A percentile compares a stretch with the other conserved stretches of the same genome.
These are phyloP conservation scores for Cyanistes caeruleus DNA, from an alignment of 2,113 vertebrate species.

Conservation along the genomic window DNA sequence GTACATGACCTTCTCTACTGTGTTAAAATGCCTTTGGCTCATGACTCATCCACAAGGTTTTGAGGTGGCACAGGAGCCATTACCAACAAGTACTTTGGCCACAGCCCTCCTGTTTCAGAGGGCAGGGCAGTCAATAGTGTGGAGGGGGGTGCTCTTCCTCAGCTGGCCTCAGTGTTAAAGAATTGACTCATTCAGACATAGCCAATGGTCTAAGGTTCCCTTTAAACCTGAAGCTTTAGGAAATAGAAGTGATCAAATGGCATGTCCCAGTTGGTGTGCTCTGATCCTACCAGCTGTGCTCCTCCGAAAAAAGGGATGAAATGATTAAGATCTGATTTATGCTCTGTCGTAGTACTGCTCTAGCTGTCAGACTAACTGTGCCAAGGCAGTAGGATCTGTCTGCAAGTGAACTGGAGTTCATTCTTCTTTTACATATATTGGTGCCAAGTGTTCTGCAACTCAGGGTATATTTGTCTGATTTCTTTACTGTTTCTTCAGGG, in stretches of 20 bases:
- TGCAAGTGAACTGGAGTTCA: slow-evolving; percentile 22
- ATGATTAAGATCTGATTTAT: slow-evolving; percentile 61
- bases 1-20: neutral
- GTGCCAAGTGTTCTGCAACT: neutral
- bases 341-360: slow-evolving; percentile 1
- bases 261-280: slow-evolving; percentile 1
- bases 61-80: neutral
- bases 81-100: neutral
- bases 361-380: slow-evolving; percentile 13
- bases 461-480: neutral
- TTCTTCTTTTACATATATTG: neutral
- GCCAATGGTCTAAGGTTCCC: slow-evolving; percentile 25
- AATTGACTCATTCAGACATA: neutral
- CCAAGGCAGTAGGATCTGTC: slow-evolving; percentile 23
- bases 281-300: slow-evolving; percentile 19
- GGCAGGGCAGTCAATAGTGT: neutral
- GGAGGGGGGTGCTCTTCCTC: neutral
- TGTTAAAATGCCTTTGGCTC: neutral
- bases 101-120: neutral
- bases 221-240: slow-evolving; percentile 40
- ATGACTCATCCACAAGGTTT: neutral
- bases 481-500: neutral
- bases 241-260: slow-evolving; percentile 57
- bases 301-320: slow-evolving; percentile 44
- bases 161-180: neutral